phyloP scores from a whole-genome alignment of 2,797 vertebrate genomes.

The Micropoecilia bifurca region DNA sequence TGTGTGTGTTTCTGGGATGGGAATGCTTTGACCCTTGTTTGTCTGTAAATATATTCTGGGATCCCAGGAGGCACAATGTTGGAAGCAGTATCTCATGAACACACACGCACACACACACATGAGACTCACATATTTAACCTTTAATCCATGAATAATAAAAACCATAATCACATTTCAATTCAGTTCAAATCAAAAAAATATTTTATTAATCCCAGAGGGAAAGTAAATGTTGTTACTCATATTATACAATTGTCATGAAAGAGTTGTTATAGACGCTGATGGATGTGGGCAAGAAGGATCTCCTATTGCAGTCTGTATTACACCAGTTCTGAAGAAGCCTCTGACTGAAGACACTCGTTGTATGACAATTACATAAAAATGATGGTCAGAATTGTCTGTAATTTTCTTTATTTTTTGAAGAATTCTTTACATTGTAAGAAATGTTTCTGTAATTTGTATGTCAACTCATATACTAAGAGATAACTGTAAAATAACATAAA shows the following conservation, averaged over 20 bases:
- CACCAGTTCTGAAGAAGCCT: neutral
- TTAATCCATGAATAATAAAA: neutral
- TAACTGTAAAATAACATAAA: neutral
- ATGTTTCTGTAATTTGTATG: neutral
- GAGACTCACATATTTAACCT: conserved; percentile 14
- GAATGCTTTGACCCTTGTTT: conserved; percentile 60
- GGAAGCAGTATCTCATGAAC: conserved; percentile 34
- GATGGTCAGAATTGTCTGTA: neutral
- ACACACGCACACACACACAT: conserved; percentile 8
- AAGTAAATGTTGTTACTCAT: neutral
- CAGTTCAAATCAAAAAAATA: neutral
- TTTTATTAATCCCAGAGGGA: neutral
- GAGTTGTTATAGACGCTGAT: neutral
- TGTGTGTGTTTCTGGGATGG: conserved; percentile 27
- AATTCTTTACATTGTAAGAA: neutral
- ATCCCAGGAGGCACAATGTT: conserved; percentile 45
- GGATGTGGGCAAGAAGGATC: neutral
- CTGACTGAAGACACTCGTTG: neutral
- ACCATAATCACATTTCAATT: neutral
- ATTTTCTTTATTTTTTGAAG: neutral
- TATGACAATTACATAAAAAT: neutral
- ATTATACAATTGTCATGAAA: neutral
- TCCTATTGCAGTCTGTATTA: neutral
- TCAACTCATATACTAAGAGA: neutral
- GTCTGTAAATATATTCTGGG: conserved; percentile 40